Percentiles rank a stretch among this genome's conserved stretches.
phyloP scores from a whole-genome alignment of 2,113 vertebrate species.

The Lycaon pictus region DNA sequence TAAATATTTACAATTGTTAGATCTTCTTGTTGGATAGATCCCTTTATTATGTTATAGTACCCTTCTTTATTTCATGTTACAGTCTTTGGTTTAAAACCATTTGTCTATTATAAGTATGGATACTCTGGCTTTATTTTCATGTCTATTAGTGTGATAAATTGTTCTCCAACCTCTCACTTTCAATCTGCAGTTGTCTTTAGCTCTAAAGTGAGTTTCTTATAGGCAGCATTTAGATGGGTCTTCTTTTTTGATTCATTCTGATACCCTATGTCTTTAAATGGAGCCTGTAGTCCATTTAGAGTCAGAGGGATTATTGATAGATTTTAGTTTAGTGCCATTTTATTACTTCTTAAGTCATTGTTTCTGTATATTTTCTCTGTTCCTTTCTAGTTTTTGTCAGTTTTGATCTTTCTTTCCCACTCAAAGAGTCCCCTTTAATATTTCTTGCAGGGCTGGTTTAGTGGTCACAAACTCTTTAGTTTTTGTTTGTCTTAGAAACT shows the following conservation, averaged over 20 bases:
- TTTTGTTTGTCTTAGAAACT: too few species aligned
- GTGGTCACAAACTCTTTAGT: too few species aligned
- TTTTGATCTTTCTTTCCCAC: background rate
- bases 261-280: background rate
- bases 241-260: background rate
- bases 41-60: background rate
- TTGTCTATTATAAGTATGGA: background rate
- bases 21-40: background rate
- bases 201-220: background rate
- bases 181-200: background rate
- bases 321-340: background rate
- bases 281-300: background rate
- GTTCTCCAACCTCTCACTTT: background rate
- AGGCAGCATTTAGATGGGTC: background rate
- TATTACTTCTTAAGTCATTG: background rate
- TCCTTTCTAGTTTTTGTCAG: background rate
- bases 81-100: background rate
- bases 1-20: background rate
- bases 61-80: background rate
- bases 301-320: background rate
- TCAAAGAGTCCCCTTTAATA: background rate
- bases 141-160: background rate
- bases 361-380: background rate
- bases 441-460: too few species aligned
- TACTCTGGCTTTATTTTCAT: background rate